Evolutionary conservation across 1,140 invertebrate species (phyloP), one percentile per base, ranked within the genome.

Genomic region (Frieseomelitta varia): DNA sequence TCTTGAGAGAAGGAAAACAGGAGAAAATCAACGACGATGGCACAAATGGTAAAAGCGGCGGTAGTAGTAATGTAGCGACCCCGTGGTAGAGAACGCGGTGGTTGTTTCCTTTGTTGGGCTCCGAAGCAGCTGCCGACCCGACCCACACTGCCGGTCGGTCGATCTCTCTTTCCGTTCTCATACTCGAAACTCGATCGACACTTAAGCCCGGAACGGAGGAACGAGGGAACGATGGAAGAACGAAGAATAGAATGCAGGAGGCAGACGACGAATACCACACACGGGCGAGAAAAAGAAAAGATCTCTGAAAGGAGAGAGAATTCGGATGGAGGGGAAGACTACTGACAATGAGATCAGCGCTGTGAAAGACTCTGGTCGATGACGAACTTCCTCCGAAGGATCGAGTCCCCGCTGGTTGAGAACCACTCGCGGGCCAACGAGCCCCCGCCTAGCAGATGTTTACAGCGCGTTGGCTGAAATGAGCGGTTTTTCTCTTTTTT

Each of bases 401-500:
- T 1, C 21, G 4, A 27, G 14, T 24, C 77, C 27, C 1, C 15
- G 3, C 12, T 53, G 55, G 74, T 75, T 89, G 88, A 90, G 88
- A 87, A 65, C 61, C 88, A 61, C 85, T 83, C 34, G 17, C 53
- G 65, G 39, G 61, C 51, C 85, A 75, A 85, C 85, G 85, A 87
- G 88, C 79, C 90, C 90, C 90, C 90, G 91, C 89, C 91, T 91
- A 92, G 93, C 94, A 94, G 93, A 94, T 94, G 93, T 94, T 94
- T 93, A 93, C 89, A 86, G 88, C 90, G 88, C 91, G 86, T 90
- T 90, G 85, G 87, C 91, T 91, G 88, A 93, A 93, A 91, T 86
- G 88, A 92, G 87, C 87, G 88, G 88, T 92, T 92, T 91, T 93
- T 91, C 87, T 92, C 86, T 89, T 93, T 92, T 88, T 87, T 84